These are phyloP conservation scores for Leptodirus hochenwartii DNA, from an alignment of 2,888 invertebrate species.

Conservation along the genomic window DNA sequence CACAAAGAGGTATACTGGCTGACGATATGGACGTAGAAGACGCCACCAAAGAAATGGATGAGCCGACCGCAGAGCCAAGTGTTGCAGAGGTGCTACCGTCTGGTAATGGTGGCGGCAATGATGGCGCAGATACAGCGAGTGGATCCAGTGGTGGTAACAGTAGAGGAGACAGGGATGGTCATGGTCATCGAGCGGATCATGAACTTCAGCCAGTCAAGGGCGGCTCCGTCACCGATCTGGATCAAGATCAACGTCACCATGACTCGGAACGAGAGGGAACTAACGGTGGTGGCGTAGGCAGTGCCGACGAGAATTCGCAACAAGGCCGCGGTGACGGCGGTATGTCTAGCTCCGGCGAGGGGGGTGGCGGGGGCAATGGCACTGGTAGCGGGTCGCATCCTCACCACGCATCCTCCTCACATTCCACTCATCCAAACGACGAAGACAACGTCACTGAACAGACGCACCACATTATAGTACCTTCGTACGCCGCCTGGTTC, in stretches of 20 bases:
- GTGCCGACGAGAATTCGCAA: constrained; percentile 54
- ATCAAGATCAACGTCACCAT: constrained; percentile 51
- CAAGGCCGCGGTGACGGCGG: constrained; percentile 52
- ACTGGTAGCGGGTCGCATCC: no score
- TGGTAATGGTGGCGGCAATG: background rate
- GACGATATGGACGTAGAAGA: constrained; percentile 70
- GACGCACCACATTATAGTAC: constrained; percentile 96
- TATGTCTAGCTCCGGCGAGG: constrained; percentile 48
- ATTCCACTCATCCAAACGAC: no score
- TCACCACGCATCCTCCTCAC: no score
- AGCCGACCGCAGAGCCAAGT: constrained; percentile 65
- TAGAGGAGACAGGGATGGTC: no score
- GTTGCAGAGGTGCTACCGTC: constrained; percentile 37
- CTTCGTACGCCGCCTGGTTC: constrained; percentile 98
- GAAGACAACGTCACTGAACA: constrained; percentile 96
- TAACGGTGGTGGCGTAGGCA: constrained; percentile 16
- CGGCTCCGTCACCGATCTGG: constrained; percentile 63
- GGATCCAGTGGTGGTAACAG: constrained; percentile 1
- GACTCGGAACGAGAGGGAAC: constrained; percentile 28
- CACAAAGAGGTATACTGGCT: no score
- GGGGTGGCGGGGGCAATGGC: no score
- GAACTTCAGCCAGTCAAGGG: constrained; percentile 68
- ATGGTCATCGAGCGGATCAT: no score
- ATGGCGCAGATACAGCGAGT: constrained; percentile 1
- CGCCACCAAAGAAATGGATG: constrained; percentile 78